Percentiles rank a stretch among this genome's conserved stretches.
These are phyloP conservation scores for Capreolus pygargus DNA, from an alignment of 2,113 vertebrate species.

Conservation along the genomic window DNA sequence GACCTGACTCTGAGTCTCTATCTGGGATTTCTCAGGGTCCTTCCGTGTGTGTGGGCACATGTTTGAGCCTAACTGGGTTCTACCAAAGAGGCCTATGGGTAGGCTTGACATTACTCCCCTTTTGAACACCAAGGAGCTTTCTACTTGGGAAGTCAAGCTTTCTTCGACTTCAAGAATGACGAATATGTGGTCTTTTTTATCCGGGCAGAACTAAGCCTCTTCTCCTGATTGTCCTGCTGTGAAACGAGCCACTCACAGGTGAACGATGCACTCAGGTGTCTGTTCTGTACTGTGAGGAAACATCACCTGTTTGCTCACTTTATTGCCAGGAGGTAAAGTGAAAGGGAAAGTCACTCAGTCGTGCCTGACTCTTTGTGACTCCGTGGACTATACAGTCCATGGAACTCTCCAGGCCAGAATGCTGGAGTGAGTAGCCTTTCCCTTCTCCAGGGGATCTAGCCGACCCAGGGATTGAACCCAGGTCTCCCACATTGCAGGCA, in stretches of 20 bases:
- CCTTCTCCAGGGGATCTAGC: neutral
- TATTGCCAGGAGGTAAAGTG: neutral
- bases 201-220: neutral
- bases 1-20: neutral
- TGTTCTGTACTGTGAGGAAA: neutral
- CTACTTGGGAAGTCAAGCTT: neutral
- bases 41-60: neutral
- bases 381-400: neutral
- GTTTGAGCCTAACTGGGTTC: neutral
- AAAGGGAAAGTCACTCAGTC: neutral
- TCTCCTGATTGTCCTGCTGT: neutral
- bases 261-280: neutral
- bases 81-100: neutral
- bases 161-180: neutral
- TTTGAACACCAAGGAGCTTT: neutral
- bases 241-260: too few species aligned
- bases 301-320: neutral
- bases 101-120: neutral
- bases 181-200: neutral
- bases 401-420: neutral
- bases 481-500: neutral
- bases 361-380: neutral
- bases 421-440: neutral
- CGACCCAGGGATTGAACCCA: neutral
- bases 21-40: neutral